A percentile compares a stretch with the other conserved stretches of the same genome.
Evolutionary conservation across 2,113 vertebrate genomes (phyloP).

Genomic region (Calypte anna): DNA sequence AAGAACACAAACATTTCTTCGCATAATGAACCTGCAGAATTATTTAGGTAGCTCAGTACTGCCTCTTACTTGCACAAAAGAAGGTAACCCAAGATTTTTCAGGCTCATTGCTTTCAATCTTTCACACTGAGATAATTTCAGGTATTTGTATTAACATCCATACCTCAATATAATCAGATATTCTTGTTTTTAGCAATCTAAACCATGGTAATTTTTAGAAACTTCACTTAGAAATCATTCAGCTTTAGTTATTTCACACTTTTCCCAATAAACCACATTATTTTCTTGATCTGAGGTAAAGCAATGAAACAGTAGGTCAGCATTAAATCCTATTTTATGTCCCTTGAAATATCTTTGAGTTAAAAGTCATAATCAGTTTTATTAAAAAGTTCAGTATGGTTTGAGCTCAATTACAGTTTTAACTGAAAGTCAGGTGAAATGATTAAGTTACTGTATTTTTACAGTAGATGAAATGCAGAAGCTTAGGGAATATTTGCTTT

Average conservation of each 20-base stretch:
- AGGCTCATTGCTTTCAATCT: neutral
- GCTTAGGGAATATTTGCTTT: neutral
- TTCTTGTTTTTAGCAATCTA: neutral
- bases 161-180: neutral
- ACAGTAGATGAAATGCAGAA: neutral
- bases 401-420: neutral
- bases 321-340: neutral
- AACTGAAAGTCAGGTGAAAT: neutral
- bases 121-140: neutral
- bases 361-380: neutral
- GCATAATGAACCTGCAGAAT: neutral
- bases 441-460: neutral
- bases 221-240: neutral
- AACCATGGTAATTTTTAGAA: neutral
- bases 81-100: neutral
- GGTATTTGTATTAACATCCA: neutral
- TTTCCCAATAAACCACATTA: neutral
- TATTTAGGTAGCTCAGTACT: neutral
- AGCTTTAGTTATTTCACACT: neutral
- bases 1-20: neutral
- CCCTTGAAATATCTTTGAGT: neutral
- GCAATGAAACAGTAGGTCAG: neutral
- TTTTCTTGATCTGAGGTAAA: neutral
- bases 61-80: neutral
- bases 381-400: neutral